phyloP scores from a whole-genome alignment of 2,888 invertebrate species.

The Ophioninae sp. region DNA sequence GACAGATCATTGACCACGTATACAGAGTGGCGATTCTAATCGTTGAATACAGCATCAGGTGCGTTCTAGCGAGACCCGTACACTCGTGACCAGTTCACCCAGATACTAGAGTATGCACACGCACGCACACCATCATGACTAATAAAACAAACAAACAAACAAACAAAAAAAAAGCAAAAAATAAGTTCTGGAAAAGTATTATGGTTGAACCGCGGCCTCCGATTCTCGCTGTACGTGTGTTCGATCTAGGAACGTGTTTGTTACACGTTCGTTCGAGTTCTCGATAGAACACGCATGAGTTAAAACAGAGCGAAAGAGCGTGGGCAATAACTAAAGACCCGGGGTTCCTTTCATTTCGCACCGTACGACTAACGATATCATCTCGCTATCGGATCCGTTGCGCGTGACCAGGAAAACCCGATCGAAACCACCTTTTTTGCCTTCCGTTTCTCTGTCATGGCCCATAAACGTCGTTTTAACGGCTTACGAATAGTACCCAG shows the following conservation, averaged over 20 bases:
- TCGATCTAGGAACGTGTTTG: constrained; percentile 17
- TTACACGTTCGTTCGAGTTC: constrained; percentile 26
- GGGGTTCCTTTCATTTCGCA: constrained; percentile 54
- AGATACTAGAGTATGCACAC: constrained; percentile 38
- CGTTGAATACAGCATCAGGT: constrained; percentile 56
- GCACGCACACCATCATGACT: neutral
- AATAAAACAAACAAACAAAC: too few species aligned
- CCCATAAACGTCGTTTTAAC: constrained; percentile 11
- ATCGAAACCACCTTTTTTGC: constrained; percentile 32
- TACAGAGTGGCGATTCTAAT: constrained; percentile 48
- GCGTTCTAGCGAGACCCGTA: constrained; percentile 54
- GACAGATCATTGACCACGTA: constrained; percentile 39
- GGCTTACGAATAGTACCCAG: constrained; percentile 13
- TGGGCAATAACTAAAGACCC: constrained; percentile 16
- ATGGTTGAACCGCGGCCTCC: constrained; percentile 46
- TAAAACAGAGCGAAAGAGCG: constrained; percentile 24
- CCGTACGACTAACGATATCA: constrained; percentile 37
- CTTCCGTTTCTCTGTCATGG: neutral
- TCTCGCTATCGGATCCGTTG: constrained; percentile 55
- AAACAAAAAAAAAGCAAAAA: constrained; percentile 39
- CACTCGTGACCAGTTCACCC: constrained; percentile 54
- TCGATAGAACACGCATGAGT: neutral
- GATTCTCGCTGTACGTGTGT: constrained; percentile 18
- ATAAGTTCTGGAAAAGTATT: constrained; percentile 34
- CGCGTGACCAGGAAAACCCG: constrained; percentile 60